Base-by-base conservation (phyloP, 2,888 invertebrate genomes). In the Ctenicera cuprea region DNA sequence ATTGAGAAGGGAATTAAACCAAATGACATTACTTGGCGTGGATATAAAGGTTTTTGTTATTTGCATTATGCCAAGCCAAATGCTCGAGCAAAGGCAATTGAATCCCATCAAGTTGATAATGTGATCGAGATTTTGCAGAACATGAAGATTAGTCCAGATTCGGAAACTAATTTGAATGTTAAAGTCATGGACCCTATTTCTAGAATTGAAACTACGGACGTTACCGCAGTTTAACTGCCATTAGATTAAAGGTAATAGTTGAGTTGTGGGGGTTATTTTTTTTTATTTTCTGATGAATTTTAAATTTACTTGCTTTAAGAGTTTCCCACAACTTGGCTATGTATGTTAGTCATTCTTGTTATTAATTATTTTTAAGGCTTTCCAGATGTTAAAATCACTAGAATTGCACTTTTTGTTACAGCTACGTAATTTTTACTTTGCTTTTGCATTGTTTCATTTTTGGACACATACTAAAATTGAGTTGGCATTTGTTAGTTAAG, bases 1-100 rank as follows among this genome's bases (percentile, higher is more conserved):
- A 89, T 89, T 48, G 93, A 93, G 81, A 92, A 94, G 79, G 93
- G 94, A 54, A 92, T 94, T 69, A 93, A 93, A 82, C 94, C 95
- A 4, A 90, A 91, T 80, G 91, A 92, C 76, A 94, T 95, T 86
- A 91, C 92, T 66, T 95, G 95, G 95, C 82, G 83, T 22, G 86
- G 86, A 0, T 82, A 82, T 75, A 83, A 81, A 73, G 86, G 86
- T 7, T 84, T 84, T 75, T 86, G 86, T 76, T 93, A 91, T 82
- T 88, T 95, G 79, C 94, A 94, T 85, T 94, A 94, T 87, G 91
- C 92, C 79, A 94, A 93, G 85, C 89, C 91, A 63, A 89, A 89
- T 80, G 22, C 64, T 9, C 64, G 43, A 33, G 52, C 66, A 1
- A 73, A 77, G 41, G 65, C 73, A 52, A 62, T 68, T 18, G 76